phyloP scores from a whole-genome alignment of 2,113 vertebrate genomes.

The Chaenogobius annularis region DNA sequence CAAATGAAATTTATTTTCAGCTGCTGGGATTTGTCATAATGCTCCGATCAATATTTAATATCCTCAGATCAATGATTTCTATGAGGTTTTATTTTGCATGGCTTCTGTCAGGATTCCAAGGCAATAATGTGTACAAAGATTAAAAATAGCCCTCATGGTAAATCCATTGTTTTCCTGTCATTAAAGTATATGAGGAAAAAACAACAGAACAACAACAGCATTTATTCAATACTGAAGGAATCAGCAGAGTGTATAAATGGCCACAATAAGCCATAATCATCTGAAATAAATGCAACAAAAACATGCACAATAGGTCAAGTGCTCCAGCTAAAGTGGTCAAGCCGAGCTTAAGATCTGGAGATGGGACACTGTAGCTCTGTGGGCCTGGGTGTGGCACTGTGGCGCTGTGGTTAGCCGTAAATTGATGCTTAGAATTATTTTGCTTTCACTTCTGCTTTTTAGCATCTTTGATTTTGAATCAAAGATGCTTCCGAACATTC shows the following conservation, averaged over 20 bases:
- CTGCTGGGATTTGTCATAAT: slow-evolving; percentile 61
- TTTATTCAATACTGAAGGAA: not conserved
- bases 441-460: too few relatives aligned
- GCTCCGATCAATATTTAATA: slow-evolving; percentile 78
- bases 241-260: not conserved
- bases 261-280: too few relatives aligned
- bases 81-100: slow-evolving; percentile 57
- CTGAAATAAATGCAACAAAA: too few relatives aligned
- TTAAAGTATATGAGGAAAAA: not conserved
- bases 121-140: slow-evolving; percentile 43
- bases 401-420: too few relatives aligned
- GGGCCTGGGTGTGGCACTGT: too few relatives aligned
- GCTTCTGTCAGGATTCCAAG: slow-evolving; percentile 44
- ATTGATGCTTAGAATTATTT: too few relatives aligned
- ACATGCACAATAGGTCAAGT: too few relatives aligned
- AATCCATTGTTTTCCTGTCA: slow-evolving; percentile 4
- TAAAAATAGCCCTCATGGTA: slow-evolving; percentile 13
- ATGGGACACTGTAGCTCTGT: too few relatives aligned
- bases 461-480: too few relatives aligned
- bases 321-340: too few relatives aligned
- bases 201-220: not conserved
- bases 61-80: slow-evolving; percentile 61
- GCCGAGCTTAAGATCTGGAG: too few relatives aligned
- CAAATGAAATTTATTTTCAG: slow-evolving; percentile 64
- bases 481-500: too few relatives aligned